These are phyloP conservation scores for Raja brachyura DNA, from an alignment of 2,113 vertebrate genomes.

Conservation along the genomic window DNA sequence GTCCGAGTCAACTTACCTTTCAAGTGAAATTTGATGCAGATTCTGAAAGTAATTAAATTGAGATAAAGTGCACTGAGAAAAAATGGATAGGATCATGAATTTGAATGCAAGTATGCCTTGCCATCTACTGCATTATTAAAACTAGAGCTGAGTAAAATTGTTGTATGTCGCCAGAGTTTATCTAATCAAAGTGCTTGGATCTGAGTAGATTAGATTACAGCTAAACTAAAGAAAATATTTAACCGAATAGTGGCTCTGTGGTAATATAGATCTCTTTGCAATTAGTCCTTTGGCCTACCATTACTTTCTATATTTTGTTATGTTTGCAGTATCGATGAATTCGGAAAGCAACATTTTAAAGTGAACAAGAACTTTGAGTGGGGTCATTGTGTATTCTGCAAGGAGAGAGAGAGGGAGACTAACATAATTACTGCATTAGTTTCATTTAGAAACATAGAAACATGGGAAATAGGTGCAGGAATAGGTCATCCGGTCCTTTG, in stretches of 20 bases:
- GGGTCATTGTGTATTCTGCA: background rate
- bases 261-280: background rate
- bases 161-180: constrained; percentile 15
- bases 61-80: background rate
- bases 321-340: background rate
- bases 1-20: constrained; percentile 9
- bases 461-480: too few species aligned
- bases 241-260: background rate
- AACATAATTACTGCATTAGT: background rate
- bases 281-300: background rate
- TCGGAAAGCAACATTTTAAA: background rate
- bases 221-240: background rate
- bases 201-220: constrained; percentile 1
- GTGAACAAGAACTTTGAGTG: background rate
- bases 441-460: background rate
- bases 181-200: background rate
- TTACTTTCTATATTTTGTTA: background rate
- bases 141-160: background rate
- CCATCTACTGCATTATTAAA: constrained; percentile 22
- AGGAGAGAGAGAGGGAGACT: background rate
- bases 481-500: too few species aligned
- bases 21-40: background rate
- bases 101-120: background rate
- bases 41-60: constrained; percentile 27
- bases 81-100: background rate